These are phyloP conservation scores for Apodemia zela DNA, from an alignment of 2,888 invertebrate species.

Conservation along the genomic window DNA sequence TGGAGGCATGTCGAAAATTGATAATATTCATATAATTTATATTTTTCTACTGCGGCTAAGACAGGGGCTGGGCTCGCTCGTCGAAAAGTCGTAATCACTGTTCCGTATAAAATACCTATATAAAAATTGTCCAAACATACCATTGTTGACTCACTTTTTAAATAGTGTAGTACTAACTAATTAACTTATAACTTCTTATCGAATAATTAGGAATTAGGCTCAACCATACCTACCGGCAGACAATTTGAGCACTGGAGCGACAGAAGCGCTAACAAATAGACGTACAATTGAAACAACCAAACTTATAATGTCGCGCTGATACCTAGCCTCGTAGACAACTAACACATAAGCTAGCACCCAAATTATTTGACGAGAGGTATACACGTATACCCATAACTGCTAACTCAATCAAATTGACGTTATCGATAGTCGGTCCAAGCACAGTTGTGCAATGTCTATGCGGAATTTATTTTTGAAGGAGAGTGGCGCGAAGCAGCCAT, in stretches of 20 bases:
- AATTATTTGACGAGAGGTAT: not conserved
- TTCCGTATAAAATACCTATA: not conserved
- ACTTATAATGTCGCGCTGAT: not conserved
- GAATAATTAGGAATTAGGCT: slow-evolving; percentile 3
- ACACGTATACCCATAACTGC: not conserved
- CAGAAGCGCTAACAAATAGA: not conserved
- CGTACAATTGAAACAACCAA: not conserved
- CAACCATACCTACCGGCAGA: not conserved
- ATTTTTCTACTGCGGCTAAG: too few relatives aligned
- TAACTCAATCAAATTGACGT: not conserved
- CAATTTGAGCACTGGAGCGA: slow-evolving; percentile 9
- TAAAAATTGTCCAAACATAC: not conserved
- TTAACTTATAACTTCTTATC: not conserved
- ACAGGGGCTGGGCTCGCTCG: too few relatives aligned
- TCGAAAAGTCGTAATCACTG: not conserved
- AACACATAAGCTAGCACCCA: not conserved
- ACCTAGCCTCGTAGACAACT: not conserved
- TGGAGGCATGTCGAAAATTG: too few relatives aligned
- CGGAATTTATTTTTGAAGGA: too few relatives aligned
- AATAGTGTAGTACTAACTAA: not conserved
- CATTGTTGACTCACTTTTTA: slow-evolving; percentile 1
- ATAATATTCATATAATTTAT: not conserved
- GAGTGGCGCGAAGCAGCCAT: too few relatives aligned
- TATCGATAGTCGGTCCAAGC: too few relatives aligned
- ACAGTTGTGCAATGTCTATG: too few relatives aligned